Base-by-base conservation (phyloP, 2,113 vertebrate genomes). In the Reinhardtius hippoglossoides region DNA sequence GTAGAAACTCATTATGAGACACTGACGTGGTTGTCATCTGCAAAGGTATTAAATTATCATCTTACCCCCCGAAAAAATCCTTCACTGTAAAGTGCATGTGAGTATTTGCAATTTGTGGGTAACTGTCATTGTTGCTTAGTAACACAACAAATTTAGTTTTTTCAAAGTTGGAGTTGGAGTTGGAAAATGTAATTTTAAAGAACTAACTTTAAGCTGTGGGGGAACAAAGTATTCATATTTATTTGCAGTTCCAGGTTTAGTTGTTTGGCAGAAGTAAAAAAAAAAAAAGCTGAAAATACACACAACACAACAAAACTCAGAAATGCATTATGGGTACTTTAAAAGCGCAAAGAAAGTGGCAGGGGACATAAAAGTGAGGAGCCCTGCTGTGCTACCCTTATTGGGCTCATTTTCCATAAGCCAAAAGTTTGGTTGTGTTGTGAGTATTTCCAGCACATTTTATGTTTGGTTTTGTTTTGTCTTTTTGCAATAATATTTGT, bases 1-100 rank as follows among this genome's bases (percentile, higher is more conserved):
- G 78, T 67, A 50, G 35, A 85, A 75, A 75, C 9, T 46, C 68
- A 81, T 81, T 74, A 81, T 59, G 24, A 67, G 70, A 69, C 61
- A 70, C 46, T 46, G 63, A 75, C 27, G 23, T 48, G 46, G 27
- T 56, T 72, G 21, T 67, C 48, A 52, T 24, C 9, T 0, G 71
- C n/a, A 78, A 67, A 56, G 31, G 9, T 81, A 37, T 71, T 46
- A 46, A 56, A 57, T 59, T 23, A 60, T 65, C n/a, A 66, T 37
- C 15, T 16, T 21, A 18, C 50, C 23, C 16, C 35, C 66, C 23
- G 23, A 24, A 59, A 73, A 63, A 56, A n/a, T 16, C 18, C 37
- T 60, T 37, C 44, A 71, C 48, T 66, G 46, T 20, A 52, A 21
- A 46, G 46, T 59, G 27, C 46, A 27, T 70, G 35, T 52, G 54